These are phyloP conservation scores for Ellobium chinense DNA, from an alignment of 2,888 invertebrate genomes.

Conservation along the genomic window DNA sequence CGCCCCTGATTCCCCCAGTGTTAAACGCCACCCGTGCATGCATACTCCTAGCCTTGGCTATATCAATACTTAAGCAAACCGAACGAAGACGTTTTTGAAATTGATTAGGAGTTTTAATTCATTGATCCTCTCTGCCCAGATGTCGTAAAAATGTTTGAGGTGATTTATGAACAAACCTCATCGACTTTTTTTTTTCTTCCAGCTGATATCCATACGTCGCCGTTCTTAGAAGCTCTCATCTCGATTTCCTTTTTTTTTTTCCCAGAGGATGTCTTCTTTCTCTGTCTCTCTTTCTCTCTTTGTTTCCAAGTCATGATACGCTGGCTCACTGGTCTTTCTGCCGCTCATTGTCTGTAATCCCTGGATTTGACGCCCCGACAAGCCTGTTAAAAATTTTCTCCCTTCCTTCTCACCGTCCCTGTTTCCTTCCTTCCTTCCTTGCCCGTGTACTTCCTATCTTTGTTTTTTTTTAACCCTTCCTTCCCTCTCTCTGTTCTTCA, in stretches of 20 bases:
- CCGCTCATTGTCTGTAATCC: too few relatives aligned
- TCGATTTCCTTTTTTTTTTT: too few relatives aligned
- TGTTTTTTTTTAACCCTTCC: background rate
- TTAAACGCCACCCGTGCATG: too few relatives aligned
- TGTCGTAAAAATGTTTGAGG: background rate
- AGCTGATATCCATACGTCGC: too few relatives aligned
- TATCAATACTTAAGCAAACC: too few relatives aligned
- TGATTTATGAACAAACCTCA: slow-evolving; percentile 4
- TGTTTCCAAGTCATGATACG: background rate
- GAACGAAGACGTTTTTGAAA: slow-evolving; percentile 2
- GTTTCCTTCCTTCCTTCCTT: background rate
- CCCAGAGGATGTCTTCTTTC: background rate
- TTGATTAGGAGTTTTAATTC: slow-evolving; percentile 10
- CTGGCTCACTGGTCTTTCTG: too few relatives aligned
- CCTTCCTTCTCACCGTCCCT: background rate
- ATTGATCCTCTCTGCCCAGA: slow-evolving; percentile 5
- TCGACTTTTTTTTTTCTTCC: slow-evolving; percentile 1
- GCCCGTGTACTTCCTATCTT: background rate
- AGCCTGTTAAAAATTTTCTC: too few relatives aligned
- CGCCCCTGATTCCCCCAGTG: too few relatives aligned
- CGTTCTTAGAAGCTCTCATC: too few relatives aligned
- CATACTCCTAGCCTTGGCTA: too few relatives aligned
- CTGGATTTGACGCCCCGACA: too few relatives aligned
- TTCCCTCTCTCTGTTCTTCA: background rate
- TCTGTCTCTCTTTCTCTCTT: background rate